Percentiles rank a stretch among this genome's conserved stretches.
Evolutionary conservation across 2,797 vertebrate species (phyloP).

Genomic region (Onychomys leucogaster): DNA sequence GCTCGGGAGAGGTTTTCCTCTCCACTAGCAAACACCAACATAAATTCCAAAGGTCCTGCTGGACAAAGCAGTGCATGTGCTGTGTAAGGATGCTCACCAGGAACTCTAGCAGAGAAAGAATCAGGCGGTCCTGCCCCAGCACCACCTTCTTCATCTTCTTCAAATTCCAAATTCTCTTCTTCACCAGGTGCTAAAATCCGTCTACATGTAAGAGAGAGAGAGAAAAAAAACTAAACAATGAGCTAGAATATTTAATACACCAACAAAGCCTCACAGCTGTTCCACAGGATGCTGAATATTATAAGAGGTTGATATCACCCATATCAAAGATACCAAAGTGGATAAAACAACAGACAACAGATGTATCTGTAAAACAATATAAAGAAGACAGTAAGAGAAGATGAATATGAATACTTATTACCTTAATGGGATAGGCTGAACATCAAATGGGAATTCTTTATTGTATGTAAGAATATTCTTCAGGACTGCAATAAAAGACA

Average conservation of each 20-base stretch:
- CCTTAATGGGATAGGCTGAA: constrained; percentile 97
- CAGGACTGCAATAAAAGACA: constrained; percentile 91
- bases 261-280: neutral
- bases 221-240: neutral
- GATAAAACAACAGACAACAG: neutral
- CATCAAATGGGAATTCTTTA: constrained; percentile 98
- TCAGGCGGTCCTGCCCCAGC: constrained; percentile 93
- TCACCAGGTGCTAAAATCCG: constrained; percentile 98
- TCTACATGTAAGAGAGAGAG: constrained; percentile 85
- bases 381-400: neutral
- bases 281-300: neutral
- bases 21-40: neutral
- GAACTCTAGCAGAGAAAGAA: constrained; percentile 92
- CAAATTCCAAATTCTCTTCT: constrained; percentile 97
- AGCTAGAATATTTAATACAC: neutral
- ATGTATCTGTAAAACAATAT: neutral
- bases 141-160: constrained; percentile 95
- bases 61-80: neutral
- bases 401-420: constrained; percentile 80
- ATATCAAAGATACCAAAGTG: neutral
- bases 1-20: neutral
- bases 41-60: neutral
- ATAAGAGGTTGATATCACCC: neutral
- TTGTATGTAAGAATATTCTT: constrained; percentile 97
- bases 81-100: constrained; percentile 89